A percentile compares a stretch with the other conserved stretches of the same genome.
phyloP scores from a whole-genome alignment of 2,113 vertebrate genomes.

The Penelope pileata region DNA sequence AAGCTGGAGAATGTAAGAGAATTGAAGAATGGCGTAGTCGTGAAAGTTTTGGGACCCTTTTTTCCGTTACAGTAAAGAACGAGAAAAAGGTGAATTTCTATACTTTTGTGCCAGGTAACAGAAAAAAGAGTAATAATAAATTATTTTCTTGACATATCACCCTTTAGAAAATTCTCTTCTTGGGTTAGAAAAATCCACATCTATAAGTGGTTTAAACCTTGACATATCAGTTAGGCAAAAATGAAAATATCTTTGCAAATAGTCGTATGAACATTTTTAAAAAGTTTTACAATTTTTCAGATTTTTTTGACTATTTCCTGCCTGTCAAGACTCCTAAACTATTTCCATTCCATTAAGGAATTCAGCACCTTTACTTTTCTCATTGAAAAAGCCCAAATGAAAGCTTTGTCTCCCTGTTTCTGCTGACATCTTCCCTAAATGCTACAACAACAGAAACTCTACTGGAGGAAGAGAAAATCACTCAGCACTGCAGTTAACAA shows the following conservation, averaged over 20 bases:
- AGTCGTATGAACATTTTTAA: too few relatives aligned
- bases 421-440: neutral
- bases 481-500: neutral
- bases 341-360: neutral
- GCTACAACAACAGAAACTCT: neutral
- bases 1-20: too few relatives aligned
- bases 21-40: too few relatives aligned
- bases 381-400: neutral
- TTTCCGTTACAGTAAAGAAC: too few relatives aligned
- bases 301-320: neutral
- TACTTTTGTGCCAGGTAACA: neutral
- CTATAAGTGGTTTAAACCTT: neutral
- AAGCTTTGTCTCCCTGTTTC: neutral
- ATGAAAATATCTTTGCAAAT: too few relatives aligned
- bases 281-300: neutral
- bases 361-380: neutral
- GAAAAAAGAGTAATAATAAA: neutral
- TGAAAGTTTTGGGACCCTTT: too few relatives aligned
- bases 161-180: neutral
- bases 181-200: accelerated
- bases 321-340: neutral
- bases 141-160: neutral
- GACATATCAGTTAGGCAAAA: too few relatives aligned
- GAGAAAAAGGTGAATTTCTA: neutral
- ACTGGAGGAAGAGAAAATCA: neutral